Evolutionary conservation across 2,888 invertebrate species (phyloP), one percentile per base, ranked within the genome.

Genomic region (Drosophila mettleri): DNA sequence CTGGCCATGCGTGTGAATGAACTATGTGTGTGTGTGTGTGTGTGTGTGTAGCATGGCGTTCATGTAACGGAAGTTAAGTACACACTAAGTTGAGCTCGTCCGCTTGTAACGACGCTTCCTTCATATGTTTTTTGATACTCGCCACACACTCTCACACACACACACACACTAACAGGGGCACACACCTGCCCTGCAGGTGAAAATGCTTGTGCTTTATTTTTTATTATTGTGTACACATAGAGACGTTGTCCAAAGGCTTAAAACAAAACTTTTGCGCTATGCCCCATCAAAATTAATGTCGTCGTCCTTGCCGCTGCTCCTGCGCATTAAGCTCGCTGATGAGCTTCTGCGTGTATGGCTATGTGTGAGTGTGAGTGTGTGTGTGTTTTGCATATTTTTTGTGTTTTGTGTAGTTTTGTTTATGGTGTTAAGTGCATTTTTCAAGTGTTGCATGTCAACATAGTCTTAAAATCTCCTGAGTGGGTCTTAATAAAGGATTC

Each of bases 31-130:
- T 59, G 49, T 33, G 41, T 48, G 65, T 69, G 49, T 36, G 70
- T 62, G 46, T 49, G 39, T 41, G 64, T 41, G 41, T 55, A 43
- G 58, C 52, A 55, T 57, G 66, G 60, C 61, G 78, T 66, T 72
- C 80, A 73, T 88, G 89, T 88, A 88, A 88, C 88, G 86, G 86
- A 89, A 89, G 84, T 84, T 78, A 86, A 90, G 89, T 84, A 88
- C 89, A 88, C 86, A 89, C 88, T 89, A 88, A 88, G 88, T 86
- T 88, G 77, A 80, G 79, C 88, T 80, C 89, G 82, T 87, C 87
- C 78, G 81, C 88, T 86, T 88, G 88, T 83, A 84, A 72, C 78
- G 66, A 52, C 68, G 72, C 70, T 84, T 84, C 88, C 86, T 86
- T 88, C 80, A 86, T 88, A 88, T 88, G 83, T 83, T 84, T 83